Conservation (phyloP, 2,888 invertebrate species). For the Leptothorax acervorum region DNA sequence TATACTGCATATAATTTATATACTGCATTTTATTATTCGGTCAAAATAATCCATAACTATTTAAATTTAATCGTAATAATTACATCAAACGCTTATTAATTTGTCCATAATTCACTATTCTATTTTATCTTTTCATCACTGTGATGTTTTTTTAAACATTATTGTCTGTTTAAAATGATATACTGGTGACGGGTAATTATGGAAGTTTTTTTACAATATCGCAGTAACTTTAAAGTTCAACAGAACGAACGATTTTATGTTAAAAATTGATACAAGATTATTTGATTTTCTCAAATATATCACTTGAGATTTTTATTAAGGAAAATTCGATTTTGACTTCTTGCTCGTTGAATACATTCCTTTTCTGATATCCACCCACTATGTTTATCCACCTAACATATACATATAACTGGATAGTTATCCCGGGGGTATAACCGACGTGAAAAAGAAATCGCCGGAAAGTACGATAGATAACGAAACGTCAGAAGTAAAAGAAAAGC, state of each 20-base stretch:
- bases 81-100: slow-evolving; percentile 9
- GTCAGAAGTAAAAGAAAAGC: slow-evolving; percentile 9
- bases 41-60: not conserved
- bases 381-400: slow-evolving; percentile 10
- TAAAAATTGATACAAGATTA: not conserved
- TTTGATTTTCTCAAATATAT: not conserved
- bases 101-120: slow-evolving; percentile 1
- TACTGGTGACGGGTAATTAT: not conserved
- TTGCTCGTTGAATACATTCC: slow-evolving; percentile 2
- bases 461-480: slow-evolving; percentile 30
- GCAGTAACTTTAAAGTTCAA: slow-evolving; percentile 2
- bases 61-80: slow-evolving; percentile 26
- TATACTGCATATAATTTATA: no score
- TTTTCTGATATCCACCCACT: slow-evolving; percentile 2
- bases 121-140: slow-evolving; percentile 14
- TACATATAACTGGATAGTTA: not conserved
- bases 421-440: slow-evolving; percentile 24
- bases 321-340: slow-evolving; percentile 34
- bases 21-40: not conserved
- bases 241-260: not conserved
- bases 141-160: slow-evolving; percentile 1
- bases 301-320: not conserved
- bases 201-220: not conserved
- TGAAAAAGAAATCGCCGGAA: slow-evolving; percentile 13
- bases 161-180: not conserved